Base-by-base conservation (phyloP, 2,888 invertebrate genomes). In the Epicampocera succincta region DNA sequence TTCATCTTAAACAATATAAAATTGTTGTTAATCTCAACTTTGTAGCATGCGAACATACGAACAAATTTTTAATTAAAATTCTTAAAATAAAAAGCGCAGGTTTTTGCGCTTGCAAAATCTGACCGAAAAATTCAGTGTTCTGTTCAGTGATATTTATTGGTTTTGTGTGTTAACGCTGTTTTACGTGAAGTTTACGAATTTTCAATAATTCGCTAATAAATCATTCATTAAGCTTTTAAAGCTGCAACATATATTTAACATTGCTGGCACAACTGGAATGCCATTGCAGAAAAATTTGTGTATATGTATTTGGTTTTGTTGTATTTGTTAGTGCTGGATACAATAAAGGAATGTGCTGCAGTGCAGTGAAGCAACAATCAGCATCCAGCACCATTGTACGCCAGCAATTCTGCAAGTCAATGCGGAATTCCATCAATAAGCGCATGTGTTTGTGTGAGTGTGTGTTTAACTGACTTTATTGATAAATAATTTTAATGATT, bases 211-310 rank as follows among this genome's bases (percentile, higher is more conserved):
- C 66, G 60, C 61, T 72, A 73, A 73, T 79, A 79, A 79, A 79
- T 79, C 78, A 79, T 79, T 79, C 78, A 73, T 79, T 79, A 68
- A 73, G 72, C 66, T 72, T 73, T 79, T 79, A 73, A 73, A 52
- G 52, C 54, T 66, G 73, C 72, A 73, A 79, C 72, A 72, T 73
- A 79, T 60, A 73, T 44, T 79, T 72, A 60, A 52, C 78, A 79
- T 73, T 72, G 72, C 60, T n/a, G 52, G 60, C 66, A 79, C 73
- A 72, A 73, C 66, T 72, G 52, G 52, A 79, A 79, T 79, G 50
- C 65, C 71, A 52, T 17, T 17, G 58, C 25, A 17, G 46, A 76
- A 61, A 56, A 21, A 54, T 54, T 25, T 25, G 25, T 25, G 25
- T 25, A 25, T 25, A 25, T 25, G 2, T 25, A 25, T 25, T 25